A percentile compares a stretch with the other conserved stretches of the same genome.
These are phyloP conservation scores for Anarrhichthys ocellatus DNA, from an alignment of 2,113 vertebrate genomes.

Conservation along the genomic window DNA sequence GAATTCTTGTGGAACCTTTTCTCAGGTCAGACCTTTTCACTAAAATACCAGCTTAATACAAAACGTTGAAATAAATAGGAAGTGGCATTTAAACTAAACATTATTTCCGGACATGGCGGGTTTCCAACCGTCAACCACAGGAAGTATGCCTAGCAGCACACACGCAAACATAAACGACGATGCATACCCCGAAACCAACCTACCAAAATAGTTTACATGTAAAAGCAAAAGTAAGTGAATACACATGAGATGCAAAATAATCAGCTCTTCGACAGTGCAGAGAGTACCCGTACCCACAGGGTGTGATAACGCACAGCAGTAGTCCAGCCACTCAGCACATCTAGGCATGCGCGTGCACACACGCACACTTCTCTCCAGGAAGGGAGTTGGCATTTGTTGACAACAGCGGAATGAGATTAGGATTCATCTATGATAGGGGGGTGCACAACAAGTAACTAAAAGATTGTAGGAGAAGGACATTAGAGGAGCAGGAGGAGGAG, in stretches of 20 bases:
- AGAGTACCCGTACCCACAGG: slow-evolving; percentile 19
- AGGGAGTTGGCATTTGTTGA: slow-evolving; percentile 57
- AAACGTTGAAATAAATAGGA: not conserved
- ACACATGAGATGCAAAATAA: slow-evolving; percentile 12
- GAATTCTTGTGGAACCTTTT: not conserved
- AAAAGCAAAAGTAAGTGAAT: slow-evolving; percentile 31
- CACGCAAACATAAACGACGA: not conserved
- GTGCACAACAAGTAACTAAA: not conserved
- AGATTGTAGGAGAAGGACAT: not conserved
- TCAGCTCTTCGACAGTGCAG: not conserved
- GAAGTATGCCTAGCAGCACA: slow-evolving; percentile 5
- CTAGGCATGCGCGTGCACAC: not conserved
- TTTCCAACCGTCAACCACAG: slow-evolving; percentile 22
- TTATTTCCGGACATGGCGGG: not conserved
- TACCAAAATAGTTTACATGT: slow-evolving; percentile 6
- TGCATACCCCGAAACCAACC: slow-evolving; percentile 23
- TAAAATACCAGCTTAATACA: not conserved
- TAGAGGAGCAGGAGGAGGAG: not conserved
- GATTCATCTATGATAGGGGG: slow-evolving; percentile 22
- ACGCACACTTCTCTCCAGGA: slow-evolving; percentile 41
- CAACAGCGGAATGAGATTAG: slow-evolving; percentile 43
- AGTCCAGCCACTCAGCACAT: slow-evolving; percentile 35
- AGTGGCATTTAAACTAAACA: not conserved
- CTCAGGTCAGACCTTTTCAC: not conserved
- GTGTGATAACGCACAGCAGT: slow-evolving; percentile 32